Evolutionary conservation across 1,140 invertebrate genomes (phyloP), one percentile per base, ranked within the genome.

Genomic region (Polyergus mexicanus): DNA sequence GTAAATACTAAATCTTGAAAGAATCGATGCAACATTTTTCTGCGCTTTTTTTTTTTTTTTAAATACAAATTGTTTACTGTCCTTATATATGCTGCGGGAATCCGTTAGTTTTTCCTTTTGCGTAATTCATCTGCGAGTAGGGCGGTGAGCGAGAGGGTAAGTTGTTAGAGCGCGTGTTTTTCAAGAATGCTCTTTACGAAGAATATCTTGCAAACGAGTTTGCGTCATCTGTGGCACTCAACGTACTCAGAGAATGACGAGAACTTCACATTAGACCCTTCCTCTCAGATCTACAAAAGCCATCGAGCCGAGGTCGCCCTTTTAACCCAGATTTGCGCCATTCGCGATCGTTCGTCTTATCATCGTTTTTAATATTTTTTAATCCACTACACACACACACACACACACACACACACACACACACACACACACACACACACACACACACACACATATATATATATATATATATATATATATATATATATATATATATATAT

Each of bases 281-380:
- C 62, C 87, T 80, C 81, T 80, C 60, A 44, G 44, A 77, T 62
- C 60, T 85, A 86, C 87, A 88, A 89, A 89, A 88, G 87, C 87
- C 88, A 84, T 89, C 75, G 88, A 72, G 63, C 35, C 86, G 85
- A 90, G 88, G 89, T 90, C 86, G 72, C 76, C 60, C 89, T 83
- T 89, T 90, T 90, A 86, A 90, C 89, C 89, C 66, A 90, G 86
- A 90, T 90, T 78, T 84, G 68, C 35, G 28, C 66, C 35, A 68
- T 54, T 80, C 51, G 66, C 51, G 65, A 66, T 78, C 32, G 32
- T 13, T 60, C 68, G 54, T 13, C 10, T 69, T 28, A 69, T 38
- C 32, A 19, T 13, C 44, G 25, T 25, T 81, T 7, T 72, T 47
- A 68, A 74, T 83, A 83, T 35, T 47, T 60, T 60, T 7, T 72